Evolutionary conservation across 2,113 vertebrate genomes (phyloP).

Genomic region (Choloepus hoffmanni): DNA sequence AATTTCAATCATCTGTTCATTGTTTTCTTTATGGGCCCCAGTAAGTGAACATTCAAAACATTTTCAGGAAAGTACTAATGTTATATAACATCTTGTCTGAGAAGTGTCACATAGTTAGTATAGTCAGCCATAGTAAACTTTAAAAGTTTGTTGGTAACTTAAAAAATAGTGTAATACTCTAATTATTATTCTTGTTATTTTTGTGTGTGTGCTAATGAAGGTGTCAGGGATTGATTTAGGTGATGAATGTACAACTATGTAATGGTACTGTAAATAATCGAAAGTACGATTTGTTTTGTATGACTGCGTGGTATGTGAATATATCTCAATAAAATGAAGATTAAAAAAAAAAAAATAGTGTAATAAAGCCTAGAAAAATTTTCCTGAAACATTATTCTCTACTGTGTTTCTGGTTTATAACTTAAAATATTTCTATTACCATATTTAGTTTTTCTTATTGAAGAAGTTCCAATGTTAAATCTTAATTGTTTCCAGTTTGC

Average conservation of each 20-base stretch:
- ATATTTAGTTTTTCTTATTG: slow-evolving; percentile 36
- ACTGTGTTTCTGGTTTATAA: slow-evolving; percentile 16
- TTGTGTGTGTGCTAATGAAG: too few species aligned
- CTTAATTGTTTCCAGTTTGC: slow-evolving; percentile 92
- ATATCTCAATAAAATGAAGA: too few species aligned
- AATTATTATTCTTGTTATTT: too few species aligned
- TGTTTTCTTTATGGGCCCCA: neutral
- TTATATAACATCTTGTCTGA: neutral
- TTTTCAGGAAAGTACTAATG: neutral
- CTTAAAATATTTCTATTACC: neutral
- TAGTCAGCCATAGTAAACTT: neutral
- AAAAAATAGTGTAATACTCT: too few species aligned
- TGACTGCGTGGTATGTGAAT: too few species aligned
- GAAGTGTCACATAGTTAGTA: neutral
- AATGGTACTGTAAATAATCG: too few species aligned
- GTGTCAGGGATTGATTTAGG: too few species aligned
- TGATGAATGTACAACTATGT: too few species aligned
- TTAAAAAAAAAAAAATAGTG: neutral
- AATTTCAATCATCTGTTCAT: neutral
- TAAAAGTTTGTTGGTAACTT: neutral
- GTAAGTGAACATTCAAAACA: neutral
- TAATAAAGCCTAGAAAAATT: neutral
- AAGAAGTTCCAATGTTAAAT: slow-evolving; percentile 21
- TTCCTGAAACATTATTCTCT: neutral
- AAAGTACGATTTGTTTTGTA: too few species aligned